A percentile compares a stretch with the other conserved stretches of the same genome.
Evolutionary conservation across 2,113 vertebrate genomes (phyloP).

Genomic region (Periophthalmus modestus): DNA sequence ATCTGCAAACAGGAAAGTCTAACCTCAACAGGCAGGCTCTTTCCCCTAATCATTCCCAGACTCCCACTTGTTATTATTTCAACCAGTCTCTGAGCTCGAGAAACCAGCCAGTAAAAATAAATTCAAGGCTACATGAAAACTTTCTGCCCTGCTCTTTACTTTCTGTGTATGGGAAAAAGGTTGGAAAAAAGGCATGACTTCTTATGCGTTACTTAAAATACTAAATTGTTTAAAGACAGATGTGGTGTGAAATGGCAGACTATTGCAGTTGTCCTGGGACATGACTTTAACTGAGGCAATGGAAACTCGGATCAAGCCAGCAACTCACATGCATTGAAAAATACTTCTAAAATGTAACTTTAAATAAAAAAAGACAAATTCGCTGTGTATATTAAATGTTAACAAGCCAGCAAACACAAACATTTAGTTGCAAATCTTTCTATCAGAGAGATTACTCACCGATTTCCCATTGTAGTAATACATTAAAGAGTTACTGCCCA

Average conservation of each 20-base stretch:
- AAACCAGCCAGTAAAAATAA: slow-evolving; percentile 69
- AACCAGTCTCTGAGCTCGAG: slow-evolving; percentile 63
- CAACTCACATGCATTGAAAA: slow-evolving; percentile 14
- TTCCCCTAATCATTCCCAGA: slow-evolving; percentile 84
- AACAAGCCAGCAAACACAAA: slow-evolving; percentile 27
- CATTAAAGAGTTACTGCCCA: slow-evolving; percentile 96
- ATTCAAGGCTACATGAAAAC: slow-evolving; percentile 55
- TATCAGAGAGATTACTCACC: slow-evolving; percentile 84
- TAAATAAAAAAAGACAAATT: slow-evolving; percentile 9
- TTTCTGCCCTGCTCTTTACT: slow-evolving; percentile 46
- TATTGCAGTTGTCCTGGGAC: slow-evolving; percentile 35
- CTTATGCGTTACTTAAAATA: neutral
- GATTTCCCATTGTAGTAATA: slow-evolving; percentile 99
- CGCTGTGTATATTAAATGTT: slow-evolving; percentile 13
- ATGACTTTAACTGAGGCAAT: slow-evolving; percentile 59
- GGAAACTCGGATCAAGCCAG: slow-evolving; percentile 52
- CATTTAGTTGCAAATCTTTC: slow-evolving; percentile 42
- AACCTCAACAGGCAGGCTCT: slow-evolving; percentile 80
- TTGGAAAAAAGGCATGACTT: slow-evolving; percentile 16
- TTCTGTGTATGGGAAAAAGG: slow-evolving; percentile 32
- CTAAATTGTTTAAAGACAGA: slow-evolving; percentile 3
- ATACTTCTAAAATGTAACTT: slow-evolving; percentile 1
- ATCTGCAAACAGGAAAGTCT: slow-evolving; percentile 88
- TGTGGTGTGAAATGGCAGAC: slow-evolving; percentile 6
- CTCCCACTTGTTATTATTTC: slow-evolving; percentile 79